Evolutionary conservation across 2,888 invertebrate genomes (phyloP), one percentile per base, ranked within the genome.

Genomic region (Carabus problematicus): DNA sequence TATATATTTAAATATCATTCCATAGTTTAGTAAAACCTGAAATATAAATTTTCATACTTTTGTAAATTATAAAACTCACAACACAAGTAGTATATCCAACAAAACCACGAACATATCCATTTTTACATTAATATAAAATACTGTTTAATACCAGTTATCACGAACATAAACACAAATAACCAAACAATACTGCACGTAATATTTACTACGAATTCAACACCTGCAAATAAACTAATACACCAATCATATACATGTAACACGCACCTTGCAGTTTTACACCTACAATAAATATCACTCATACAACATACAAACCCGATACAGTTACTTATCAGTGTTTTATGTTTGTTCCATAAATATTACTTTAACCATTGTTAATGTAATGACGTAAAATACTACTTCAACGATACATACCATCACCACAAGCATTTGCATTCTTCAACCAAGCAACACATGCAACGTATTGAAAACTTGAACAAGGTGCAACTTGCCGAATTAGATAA

Each of bases 321-420:
- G 14, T 29, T 56, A 56, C 56, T 56, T 56, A 29, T 56, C 29
- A 56, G 45, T 56, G 29, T 40, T 14, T 18, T 56, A 12, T 56
- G 56, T 56, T 56, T 56, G 29, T 29, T 29, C 29, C 29, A 29
- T 29, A 29, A 29, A 29, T 29, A 29, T 29, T 29, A 29, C 29
- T 29, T 3, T 29, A 4, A 4, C 14, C 11, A 45, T 45, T 12
- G 12, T 45, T 1, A 45, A 45, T 45, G 45, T 12, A 1, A 45
- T 12, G 12, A 12, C 14, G 12, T 6, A 45, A 45, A 45, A 45
- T 45, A 45, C 14, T 3, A 14, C 29, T 29, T 6, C 16, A 16
- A 52, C 11, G 11, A 42, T 12, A 12, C 56, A 64, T 56, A 55
- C 64, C 64, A 64, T 64, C 64, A 64, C 64, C 64, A 64, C 64